These are phyloP conservation scores for Drosophila koepferae DNA, from an alignment of 2,888 invertebrate genomes.

Conservation along the genomic window DNA sequence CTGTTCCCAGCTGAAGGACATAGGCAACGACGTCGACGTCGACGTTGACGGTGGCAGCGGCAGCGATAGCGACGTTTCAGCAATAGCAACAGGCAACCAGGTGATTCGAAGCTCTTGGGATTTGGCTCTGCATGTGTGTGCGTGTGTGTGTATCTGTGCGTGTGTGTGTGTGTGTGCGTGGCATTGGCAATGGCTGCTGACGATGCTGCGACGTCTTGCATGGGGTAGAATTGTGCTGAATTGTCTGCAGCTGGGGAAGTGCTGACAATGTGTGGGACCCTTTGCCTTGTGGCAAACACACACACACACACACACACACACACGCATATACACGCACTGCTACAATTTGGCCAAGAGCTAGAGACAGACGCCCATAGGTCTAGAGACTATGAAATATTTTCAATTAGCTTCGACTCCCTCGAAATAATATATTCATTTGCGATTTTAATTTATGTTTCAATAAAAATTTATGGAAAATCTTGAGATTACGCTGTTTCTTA, in stretches of 20 bases:
- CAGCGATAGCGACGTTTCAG: slow-evolving; percentile 51
- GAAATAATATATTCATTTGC: not conserved
- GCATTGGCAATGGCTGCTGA: slow-evolving; percentile 17
- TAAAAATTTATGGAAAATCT: not conserved
- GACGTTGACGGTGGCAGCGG: slow-evolving; percentile 6
- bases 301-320: slow-evolving; percentile 3
- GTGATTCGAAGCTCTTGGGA: slow-evolving; percentile 39
- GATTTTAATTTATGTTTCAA: not conserved
- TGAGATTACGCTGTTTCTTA: not conserved
- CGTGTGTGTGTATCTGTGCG: not conserved
- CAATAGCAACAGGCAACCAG: slow-evolving; percentile 58
- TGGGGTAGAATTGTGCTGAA: slow-evolving; percentile 42
- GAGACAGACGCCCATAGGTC: not conserved
- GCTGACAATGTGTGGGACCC: slow-evolving; percentile 13
- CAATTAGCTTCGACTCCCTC: not conserved
- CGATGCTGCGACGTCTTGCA: slow-evolving; percentile 20
- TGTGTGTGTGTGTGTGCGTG: not conserved
- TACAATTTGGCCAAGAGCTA: slow-evolving; percentile 3
- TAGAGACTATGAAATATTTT: not conserved
- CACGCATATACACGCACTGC: not conserved
- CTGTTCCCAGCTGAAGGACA: slow-evolving; percentile 46
- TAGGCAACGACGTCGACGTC: slow-evolving; percentile 36
- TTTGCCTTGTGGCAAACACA: slow-evolving; percentile 15
- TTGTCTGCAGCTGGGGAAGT: slow-evolving; percentile 26
- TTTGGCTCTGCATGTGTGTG: slow-evolving; percentile 5